These are phyloP conservation scores for Drosophila macrospina DNA, from an alignment of 2,888 invertebrate genomes.

Conservation along the genomic window DNA sequence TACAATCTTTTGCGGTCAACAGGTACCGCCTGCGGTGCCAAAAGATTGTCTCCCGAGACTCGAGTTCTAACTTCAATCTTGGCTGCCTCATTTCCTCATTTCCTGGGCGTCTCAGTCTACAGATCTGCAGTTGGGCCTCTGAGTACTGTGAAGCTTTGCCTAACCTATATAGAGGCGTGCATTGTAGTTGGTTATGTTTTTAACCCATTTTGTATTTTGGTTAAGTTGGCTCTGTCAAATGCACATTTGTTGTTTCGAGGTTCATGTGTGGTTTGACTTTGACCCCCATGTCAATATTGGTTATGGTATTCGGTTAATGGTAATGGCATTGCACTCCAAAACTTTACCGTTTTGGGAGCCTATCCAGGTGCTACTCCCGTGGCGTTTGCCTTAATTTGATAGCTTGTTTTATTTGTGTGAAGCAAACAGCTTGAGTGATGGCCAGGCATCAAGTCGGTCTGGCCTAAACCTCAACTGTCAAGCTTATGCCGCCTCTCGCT, in stretches of 20 bases:
- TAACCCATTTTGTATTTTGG: slow-evolving; percentile 45
- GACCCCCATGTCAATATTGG: slow-evolving; percentile 77
- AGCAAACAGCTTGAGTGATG: slow-evolving; percentile 74
- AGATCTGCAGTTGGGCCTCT: not conserved
- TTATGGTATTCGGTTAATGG: slow-evolving; percentile 47
- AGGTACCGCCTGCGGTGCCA: slow-evolving; percentile 46
- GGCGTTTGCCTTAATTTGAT: slow-evolving; percentile 76
- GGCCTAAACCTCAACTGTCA: slow-evolving; percentile 25
- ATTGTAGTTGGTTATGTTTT: slow-evolving; percentile 19
- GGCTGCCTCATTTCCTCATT: slow-evolving; percentile 7
- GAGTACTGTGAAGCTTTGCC: slow-evolving; percentile 35
- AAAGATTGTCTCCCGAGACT: slow-evolving; percentile 22
- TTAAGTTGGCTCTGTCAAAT: slow-evolving; percentile 63
- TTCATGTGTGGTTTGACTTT: slow-evolving; percentile 59
- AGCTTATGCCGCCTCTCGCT: slow-evolving; percentile 1
- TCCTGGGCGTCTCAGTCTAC: slow-evolving; percentile 10
- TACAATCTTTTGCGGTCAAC: slow-evolving; percentile 76
- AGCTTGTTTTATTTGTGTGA: slow-evolving; percentile 74
- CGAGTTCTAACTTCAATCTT: slow-evolving; percentile 6
- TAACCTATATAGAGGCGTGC: slow-evolving; percentile 37
- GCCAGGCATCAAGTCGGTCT: slow-evolving; percentile 46
- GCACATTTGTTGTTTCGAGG: slow-evolving; percentile 67
- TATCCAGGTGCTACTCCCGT: slow-evolving; percentile 58
- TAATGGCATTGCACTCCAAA: slow-evolving; percentile 50
- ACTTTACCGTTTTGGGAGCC: slow-evolving; percentile 47